phyloP scores from a whole-genome alignment of 1,140 invertebrate species.

The Eumaeus atala region DNA sequence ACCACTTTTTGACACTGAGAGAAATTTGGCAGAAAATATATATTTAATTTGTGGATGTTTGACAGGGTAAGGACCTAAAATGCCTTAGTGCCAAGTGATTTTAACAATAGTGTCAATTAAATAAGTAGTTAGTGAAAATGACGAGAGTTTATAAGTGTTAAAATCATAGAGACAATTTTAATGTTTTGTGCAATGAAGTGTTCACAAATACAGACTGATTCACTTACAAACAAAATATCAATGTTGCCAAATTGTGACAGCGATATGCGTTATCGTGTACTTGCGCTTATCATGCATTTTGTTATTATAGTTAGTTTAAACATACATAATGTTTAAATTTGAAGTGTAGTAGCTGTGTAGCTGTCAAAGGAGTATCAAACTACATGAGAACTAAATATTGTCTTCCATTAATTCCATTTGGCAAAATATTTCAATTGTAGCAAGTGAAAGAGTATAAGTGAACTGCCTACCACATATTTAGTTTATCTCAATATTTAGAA shows the following conservation, averaged over 20 bases:
- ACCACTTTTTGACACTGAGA: constrained; percentile 50
- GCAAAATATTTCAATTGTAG: constrained; percentile 63
- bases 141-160: constrained; percentile 66
- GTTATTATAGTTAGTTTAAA: constrained; percentile 64
- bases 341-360: constrained; percentile 42
- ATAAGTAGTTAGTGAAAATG: constrained; percentile 62
- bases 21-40: constrained; percentile 55
- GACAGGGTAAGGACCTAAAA: constrained; percentile 71
- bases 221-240: constrained; percentile 33
- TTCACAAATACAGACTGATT: constrained; percentile 40
- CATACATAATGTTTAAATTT: constrained; percentile 36
- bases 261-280: constrained; percentile 24
- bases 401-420: constrained; percentile 69
- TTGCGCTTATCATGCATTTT: constrained; percentile 59
- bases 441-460: constrained; percentile 38
- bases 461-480: constrained; percentile 40
- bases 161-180: constrained; percentile 59
- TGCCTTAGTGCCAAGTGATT: constrained; percentile 74
- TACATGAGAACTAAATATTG: constrained; percentile 28
- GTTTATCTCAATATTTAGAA: constrained; percentile 15
- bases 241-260: constrained; percentile 47
- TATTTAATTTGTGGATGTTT: constrained; percentile 42
- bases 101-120: constrained; percentile 71
- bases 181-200: constrained; percentile 65
- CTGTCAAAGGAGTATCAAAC: constrained; percentile 28